Evolutionary conservation across 2,888 invertebrate species (phyloP).

Genomic region (Xanthorhoe designata): DNA sequence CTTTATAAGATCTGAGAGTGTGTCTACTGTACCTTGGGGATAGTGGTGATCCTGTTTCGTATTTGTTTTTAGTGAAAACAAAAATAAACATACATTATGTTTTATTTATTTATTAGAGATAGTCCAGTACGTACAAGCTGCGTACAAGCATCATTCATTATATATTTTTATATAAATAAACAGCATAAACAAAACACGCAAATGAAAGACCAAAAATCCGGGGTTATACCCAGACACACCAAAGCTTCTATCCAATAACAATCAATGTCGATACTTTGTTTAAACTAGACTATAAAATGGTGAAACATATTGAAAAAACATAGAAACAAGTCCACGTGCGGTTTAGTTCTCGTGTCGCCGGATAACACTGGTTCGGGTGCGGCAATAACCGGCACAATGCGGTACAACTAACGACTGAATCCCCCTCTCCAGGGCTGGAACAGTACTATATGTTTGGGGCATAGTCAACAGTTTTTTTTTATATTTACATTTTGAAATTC

Average conservation of each 20-base stretch:
- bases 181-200: no score
- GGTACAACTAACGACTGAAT: slow-evolving; percentile 60
- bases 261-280: slow-evolving; percentile 8
- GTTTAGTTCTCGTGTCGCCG: slow-evolving; percentile 41
- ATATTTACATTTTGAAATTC: not conserved
- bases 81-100: no score
- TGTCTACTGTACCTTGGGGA: no score
- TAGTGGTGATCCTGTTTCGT: no score
- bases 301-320: slow-evolving; percentile 8
- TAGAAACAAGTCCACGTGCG: slow-evolving; percentile 33
- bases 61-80: no score
- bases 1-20: no score
- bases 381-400: slow-evolving; percentile 66
- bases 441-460: not conserved
- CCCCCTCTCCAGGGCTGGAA: slow-evolving; percentile 31
- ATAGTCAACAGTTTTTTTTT: not conserved
- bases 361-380: slow-evolving; percentile 41
- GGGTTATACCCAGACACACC: no score
- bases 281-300: slow-evolving; percentile 21
- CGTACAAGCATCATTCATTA: no score
- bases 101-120: no score
- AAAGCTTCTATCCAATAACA: not conserved
- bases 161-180: no score
- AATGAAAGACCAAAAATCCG: no score
- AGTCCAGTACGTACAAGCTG: no score